Evolutionary conservation across 1,140 invertebrate genomes (phyloP), one percentile per base, ranked within the genome.

Genomic region (Drosophila neocordata): DNA sequence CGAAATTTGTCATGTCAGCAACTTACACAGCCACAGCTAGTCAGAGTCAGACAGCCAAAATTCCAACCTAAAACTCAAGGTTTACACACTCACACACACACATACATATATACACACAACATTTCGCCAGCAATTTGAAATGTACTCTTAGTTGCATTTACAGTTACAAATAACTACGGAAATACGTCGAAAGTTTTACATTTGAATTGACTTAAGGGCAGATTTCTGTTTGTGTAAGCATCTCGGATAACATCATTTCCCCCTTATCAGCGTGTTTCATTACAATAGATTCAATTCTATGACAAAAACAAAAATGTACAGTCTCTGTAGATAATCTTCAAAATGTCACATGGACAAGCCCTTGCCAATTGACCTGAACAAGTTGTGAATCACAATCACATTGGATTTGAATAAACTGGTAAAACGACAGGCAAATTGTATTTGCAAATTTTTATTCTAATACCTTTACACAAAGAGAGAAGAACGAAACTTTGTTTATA

Each of bases 1-100:
- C 71, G 61, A 72, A 74, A 73, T 74, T 72, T 72, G 69, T 72
- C 69, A 64, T 71, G 69, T 72, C 69, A 71, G 55, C 55, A 53
- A 56, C 65, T 61, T 38, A 34, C 52, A 41, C 31, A 65, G 44
- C 15, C 69, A 69, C 65, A 44, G 65, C 5, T 0, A 53, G 56
- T 61, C 70, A 51, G 44, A 31, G 20, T 2, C 27, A 24, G 11
- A n/a, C 13, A 31, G 5, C 15, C 4, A 52, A 0, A 4, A 1
- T 13, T 6, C 27, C 15, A 18, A 41, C 27, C 44, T 15, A 9
- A 20, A 51, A 15, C 34, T 58, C 34, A 24, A 38, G 66, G 4
- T 69, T 78, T 63, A 63, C 70, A 62, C 75, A 69, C 66, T 78
- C 57, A 62, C 44, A 52, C 62, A 78, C 57, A 64, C 66, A 58